Base-by-base conservation (phyloP, 2,797 vertebrate genomes). In the Pagetopsis macropterus region DNA sequence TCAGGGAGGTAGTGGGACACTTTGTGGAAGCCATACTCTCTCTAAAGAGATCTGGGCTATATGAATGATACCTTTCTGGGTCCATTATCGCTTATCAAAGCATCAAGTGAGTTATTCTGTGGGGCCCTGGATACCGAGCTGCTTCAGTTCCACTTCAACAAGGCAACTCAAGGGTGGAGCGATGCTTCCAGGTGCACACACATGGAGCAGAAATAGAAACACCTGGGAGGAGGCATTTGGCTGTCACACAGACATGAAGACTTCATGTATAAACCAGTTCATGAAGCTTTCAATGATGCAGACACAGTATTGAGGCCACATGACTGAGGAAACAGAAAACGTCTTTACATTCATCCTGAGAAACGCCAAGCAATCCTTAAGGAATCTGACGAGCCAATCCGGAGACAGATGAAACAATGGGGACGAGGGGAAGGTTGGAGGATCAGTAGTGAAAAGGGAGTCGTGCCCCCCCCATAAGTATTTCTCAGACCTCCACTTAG, bases 61-160 rank as follows among this genome's bases (percentile, higher is more conserved):
- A 86, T 85, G 79, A 91, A 91, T 91, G 85, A 84, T 90, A 88
- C 81, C 86, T 88, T 75, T 82, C 72, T 37, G 17, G 50, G 43
- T 84, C 85, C 85, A 91, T 91, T 90, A 90, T 88, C 81, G 4
- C 87, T 85, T 87, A 91, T 90, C 89, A 85, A 85, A 88, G 65
- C 82, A 85, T 84, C 83, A 66, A 23, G 90, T 91, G 23, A 86
- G 87, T 90, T 82, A 89, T 87, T 90, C 81, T 70, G 66, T 49
- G 31, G 58, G 66, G 64, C 50, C 60, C 52, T 49, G 44, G 60
- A 54, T 65, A 54, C 23, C 44, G 27, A 54, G 1, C 27, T 71
- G 76, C 37, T 37, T 37, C 58, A 62, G 81, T 76, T 78, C 65
- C 75, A 81, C 69, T 87, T 78, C 70, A 75, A 65, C 54, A 48